A percentile compares a stretch with the other conserved stretches of the same genome.
Evolutionary conservation across 2,797 vertebrate genomes (phyloP).

Genomic region (Poeciliopsis gracilis): DNA sequence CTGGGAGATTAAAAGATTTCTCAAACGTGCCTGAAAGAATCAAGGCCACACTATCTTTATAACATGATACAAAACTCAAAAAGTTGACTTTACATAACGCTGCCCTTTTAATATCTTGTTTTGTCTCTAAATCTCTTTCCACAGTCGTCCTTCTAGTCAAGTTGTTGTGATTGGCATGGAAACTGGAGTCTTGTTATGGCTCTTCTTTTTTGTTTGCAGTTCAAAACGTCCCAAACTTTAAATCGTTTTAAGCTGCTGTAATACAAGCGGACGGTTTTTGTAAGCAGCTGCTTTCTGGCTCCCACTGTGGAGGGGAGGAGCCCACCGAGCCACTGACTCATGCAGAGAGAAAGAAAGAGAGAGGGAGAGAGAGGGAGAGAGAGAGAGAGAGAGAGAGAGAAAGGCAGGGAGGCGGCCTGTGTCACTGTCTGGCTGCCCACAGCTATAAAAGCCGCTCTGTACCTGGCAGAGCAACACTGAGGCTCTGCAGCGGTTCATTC

Average conservation of each 20-base stretch:
- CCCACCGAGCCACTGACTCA: slow-evolving; percentile 75
- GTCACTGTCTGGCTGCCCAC: slow-evolving; percentile 76
- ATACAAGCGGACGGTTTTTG: slow-evolving; percentile 77
- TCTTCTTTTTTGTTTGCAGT: slow-evolving; percentile 6
- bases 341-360: slow-evolving; percentile 30
- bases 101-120: not conserved
- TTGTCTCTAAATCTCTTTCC: not conserved
- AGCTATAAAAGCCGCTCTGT: slow-evolving; percentile 81
- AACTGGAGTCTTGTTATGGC: not conserved
- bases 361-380: slow-evolving; percentile 16
- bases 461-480: slow-evolving; percentile 76
- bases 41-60: no score
- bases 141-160: not conserved
- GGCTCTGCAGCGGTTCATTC: slow-evolving; percentile 61
- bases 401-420: slow-evolving; percentile 53
- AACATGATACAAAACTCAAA: no score
- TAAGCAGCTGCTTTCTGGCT: slow-evolving; percentile 59
- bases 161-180: not conserved
- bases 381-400: slow-evolving; percentile 13
- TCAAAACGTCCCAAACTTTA: not conserved
- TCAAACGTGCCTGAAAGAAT: no score
- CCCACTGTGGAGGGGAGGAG: slow-evolving; percentile 73
- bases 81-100: not conserved
- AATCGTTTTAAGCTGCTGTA: not conserved
- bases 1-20: no score